phyloP scores from a whole-genome alignment of 1,140 invertebrate species.

The Procambarus clarkii region DNA sequence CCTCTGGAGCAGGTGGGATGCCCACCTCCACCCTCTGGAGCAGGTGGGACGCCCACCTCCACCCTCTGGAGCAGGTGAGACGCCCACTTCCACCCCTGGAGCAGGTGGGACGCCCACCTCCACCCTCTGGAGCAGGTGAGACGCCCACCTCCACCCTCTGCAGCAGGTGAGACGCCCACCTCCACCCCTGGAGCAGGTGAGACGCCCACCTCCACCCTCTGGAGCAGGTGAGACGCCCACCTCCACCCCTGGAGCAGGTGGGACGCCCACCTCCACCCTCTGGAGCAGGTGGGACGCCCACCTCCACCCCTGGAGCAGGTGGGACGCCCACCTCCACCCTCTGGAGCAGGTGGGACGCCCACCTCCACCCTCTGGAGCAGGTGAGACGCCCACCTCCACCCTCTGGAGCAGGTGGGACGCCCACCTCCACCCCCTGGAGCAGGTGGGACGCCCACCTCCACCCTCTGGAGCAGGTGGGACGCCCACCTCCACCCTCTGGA shows the following conservation, averaged over 20 bases:
- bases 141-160: neutral
- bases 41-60: neutral
- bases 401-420: neutral
- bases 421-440: neutral
- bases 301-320: neutral
- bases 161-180: neutral
- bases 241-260: neutral
- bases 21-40: neutral
- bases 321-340: neutral
- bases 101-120: no score
- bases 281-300: neutral
- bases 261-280: neutral
- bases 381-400: neutral
- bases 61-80: neutral
- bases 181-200: neutral
- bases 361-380: neutral
- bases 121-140: neutral
- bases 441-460: no score
- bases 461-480: neutral
- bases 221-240: neutral
- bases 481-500: neutral
- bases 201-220: neutral
- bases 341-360: neutral
- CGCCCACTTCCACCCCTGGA: neutral
- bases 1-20: neutral